phyloP scores from a whole-genome alignment of 2,113 vertebrate species.

The Semnopithecus entellus region DNA sequence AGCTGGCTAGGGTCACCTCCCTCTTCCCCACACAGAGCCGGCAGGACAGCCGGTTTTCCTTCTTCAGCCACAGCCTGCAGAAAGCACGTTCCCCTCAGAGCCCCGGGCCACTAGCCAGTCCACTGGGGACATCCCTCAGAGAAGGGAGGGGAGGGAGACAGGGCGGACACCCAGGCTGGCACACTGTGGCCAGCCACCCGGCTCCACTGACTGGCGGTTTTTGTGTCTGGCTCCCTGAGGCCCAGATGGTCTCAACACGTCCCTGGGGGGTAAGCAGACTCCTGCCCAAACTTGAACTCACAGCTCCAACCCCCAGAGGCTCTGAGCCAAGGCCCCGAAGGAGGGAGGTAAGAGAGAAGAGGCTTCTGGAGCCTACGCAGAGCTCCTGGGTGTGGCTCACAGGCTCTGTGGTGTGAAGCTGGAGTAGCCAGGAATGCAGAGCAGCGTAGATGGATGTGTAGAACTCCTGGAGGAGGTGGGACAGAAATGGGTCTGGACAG shows the following conservation, averaged over 20 bases:
- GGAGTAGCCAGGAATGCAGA: not conserved
- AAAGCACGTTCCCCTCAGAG: slow-evolving; percentile 43
- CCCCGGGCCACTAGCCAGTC: slow-evolving; percentile 56
- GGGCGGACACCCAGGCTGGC: slow-evolving; percentile 48
- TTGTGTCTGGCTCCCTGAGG: slow-evolving; percentile 66
- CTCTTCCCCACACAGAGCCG: slow-evolving; percentile 64
- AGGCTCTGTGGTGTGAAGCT: not conserved
- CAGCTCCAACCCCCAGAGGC: not conserved
- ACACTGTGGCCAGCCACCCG: slow-evolving; percentile 51
- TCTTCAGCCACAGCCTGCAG: slow-evolving; percentile 56
- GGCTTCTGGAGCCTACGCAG: not conserved
- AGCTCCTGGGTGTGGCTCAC: not conserved
- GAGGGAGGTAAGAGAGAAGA: not conserved
- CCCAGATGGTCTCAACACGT: slow-evolving; percentile 35
- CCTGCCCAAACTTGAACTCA: slow-evolving; percentile 46
- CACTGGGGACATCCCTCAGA: slow-evolving; percentile 61
- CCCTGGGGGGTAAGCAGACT: not conserved
- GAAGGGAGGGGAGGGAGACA: slow-evolving; percentile 1
- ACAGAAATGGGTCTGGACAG: not conserved
- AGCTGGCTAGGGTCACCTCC: slow-evolving; percentile 10
- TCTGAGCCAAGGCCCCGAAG: not conserved
- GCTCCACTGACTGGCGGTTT: slow-evolving; percentile 37
- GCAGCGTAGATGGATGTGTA: not conserved
- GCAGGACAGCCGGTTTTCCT: slow-evolving; percentile 52
- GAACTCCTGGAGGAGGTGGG: not conserved